A percentile compares a stretch with the other conserved stretches of the same genome.
These are phyloP conservation scores for Eupithecia exiguata DNA, from an alignment of 2,888 invertebrate species.

Conservation along the genomic window DNA sequence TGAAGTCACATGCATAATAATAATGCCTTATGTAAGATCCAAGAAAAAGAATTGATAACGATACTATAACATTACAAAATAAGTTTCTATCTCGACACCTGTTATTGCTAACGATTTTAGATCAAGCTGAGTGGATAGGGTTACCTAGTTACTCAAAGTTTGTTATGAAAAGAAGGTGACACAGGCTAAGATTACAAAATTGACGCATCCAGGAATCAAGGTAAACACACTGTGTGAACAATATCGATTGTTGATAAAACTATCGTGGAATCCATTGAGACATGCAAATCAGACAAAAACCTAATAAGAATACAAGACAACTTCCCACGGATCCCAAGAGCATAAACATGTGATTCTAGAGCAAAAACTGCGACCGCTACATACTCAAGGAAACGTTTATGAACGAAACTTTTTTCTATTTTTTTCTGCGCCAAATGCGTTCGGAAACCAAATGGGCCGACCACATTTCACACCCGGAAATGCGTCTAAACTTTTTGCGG, in stretches of 20 bases:
- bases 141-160: background rate
- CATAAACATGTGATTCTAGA: conserved; percentile 50
- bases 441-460: conserved; percentile 69
- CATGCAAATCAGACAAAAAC: conserved; percentile 42
- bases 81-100: background rate
- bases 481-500: conserved; percentile 68
- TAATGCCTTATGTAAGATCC: no score
- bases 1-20: no score
- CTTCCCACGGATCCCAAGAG: conserved; percentile 38
- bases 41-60: background rate
- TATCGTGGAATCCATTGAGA: conserved; percentile 38
- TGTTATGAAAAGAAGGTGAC: background rate
- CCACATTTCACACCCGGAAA: conserved; percentile 81
- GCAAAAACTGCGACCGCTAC: conserved; percentile 64
- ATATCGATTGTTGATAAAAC: conserved; percentile 38
- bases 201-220: conserved; percentile 27
- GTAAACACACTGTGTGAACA: conserved; percentile 30
- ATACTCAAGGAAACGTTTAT: conserved; percentile 56
- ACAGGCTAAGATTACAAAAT: conserved; percentile 15
- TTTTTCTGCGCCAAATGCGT: conserved; percentile 64
- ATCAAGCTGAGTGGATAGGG: no score
- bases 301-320: conserved; percentile 65
- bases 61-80: background rate
- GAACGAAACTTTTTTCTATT: conserved; percentile 54
- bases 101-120: background rate